A percentile compares a stretch with the other conserved stretches of the same genome.
These are phyloP conservation scores for Prorops nasuta DNA, from an alignment of 1,140 invertebrate species.

Conservation along the genomic window DNA sequence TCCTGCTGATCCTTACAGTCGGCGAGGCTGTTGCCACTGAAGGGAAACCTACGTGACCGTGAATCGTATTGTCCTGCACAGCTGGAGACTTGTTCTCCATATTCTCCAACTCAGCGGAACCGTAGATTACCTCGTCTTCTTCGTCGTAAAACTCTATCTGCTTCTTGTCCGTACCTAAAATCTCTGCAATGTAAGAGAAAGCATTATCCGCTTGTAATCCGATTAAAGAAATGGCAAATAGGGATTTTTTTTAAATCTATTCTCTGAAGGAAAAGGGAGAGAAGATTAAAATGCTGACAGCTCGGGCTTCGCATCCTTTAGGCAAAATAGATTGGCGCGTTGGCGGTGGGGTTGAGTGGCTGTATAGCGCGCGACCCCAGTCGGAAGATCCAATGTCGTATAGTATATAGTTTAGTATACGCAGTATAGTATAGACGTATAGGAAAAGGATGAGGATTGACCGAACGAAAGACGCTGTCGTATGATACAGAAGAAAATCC, in stretches of 20 bases:
- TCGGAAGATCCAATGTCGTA: neutral
- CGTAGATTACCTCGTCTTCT: constrained; percentile 26
- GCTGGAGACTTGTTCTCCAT: constrained; percentile 27
- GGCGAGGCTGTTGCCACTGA: constrained; percentile 25
- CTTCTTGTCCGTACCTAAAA: constrained; percentile 28
- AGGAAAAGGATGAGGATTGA: constrained; percentile 25
- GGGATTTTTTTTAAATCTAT: too few species aligned
- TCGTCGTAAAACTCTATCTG: constrained; percentile 28
- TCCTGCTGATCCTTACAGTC: constrained; percentile 27
- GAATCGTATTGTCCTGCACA: constrained; percentile 34
- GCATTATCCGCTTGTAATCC: too few species aligned
- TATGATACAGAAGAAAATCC: constrained; percentile 16
- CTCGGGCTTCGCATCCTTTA: too few species aligned
- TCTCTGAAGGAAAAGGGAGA: too few species aligned
- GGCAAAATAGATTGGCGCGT: neutral
- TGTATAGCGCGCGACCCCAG: neutral
- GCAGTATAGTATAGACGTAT: neutral
- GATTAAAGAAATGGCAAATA: too few species aligned
- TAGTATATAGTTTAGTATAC: too few species aligned
- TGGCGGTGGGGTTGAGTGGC: neutral
- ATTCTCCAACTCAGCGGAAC: constrained; percentile 35
- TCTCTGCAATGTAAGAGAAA: constrained; percentile 39
- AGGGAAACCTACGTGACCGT: constrained; percentile 26
- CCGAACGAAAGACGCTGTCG: constrained; percentile 11
- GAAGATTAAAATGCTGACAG: too few species aligned